Percentiles rank a stretch among this genome's conserved stretches.
Evolutionary conservation across 2,797 vertebrate species (phyloP).

Genomic region (Hafferia zeledoni): DNA sequence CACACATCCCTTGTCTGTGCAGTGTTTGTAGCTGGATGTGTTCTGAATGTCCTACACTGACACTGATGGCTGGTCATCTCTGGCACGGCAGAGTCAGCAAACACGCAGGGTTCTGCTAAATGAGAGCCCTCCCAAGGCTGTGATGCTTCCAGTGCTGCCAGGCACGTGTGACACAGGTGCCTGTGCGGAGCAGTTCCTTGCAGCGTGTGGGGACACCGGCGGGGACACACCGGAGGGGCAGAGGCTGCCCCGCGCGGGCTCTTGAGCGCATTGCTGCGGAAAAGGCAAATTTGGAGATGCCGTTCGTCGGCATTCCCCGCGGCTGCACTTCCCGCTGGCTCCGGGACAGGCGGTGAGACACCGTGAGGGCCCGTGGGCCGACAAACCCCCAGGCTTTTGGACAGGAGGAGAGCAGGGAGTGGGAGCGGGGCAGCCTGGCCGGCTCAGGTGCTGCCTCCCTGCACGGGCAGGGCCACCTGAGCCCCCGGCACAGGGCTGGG

Average conservation of each 20-base stretch:
- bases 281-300: not conserved
- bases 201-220: accelerated
- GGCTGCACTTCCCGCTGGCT: not conserved
- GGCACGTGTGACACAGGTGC: not conserved
- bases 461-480: too few relatives aligned
- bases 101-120: accelerated
- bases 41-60: not conserved
- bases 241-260: not conserved
- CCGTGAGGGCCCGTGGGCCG: too few relatives aligned
- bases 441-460: too few relatives aligned
- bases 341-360: not conserved
- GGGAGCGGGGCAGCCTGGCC: too few relatives aligned
- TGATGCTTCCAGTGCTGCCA: not conserved
- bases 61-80: not conserved
- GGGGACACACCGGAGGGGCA: accelerated
- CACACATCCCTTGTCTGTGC: not conserved
- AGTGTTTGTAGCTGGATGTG: not conserved
- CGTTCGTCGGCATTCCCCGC: not conserved
- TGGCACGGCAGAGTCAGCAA: not conserved
- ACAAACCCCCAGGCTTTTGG: too few relatives aligned
- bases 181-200: not conserved
- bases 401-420: too few relatives aligned
- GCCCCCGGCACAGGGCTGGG: too few relatives aligned
- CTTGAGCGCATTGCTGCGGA: not conserved
- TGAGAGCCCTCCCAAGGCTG: not conserved